Conservation (phyloP, 1,140 invertebrate species). For the Hyphantria cunea region DNA sequence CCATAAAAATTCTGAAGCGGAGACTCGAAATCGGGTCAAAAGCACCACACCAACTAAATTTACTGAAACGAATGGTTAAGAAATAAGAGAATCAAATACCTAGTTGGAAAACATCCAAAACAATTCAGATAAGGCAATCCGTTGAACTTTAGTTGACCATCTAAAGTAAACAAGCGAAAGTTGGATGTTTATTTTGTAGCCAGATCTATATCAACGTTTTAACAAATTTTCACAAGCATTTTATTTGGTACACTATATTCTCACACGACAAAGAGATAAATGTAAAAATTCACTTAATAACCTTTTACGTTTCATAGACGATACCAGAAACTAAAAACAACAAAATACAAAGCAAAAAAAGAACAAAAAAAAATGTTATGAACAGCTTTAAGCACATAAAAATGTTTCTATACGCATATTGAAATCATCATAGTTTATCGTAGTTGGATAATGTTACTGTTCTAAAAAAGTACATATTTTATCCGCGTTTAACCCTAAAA, state of each 20-base stretch:
- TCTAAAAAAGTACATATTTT: no score
- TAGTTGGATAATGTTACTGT: no score
- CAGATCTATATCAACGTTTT: conserved; percentile 2
- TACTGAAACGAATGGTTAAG: conserved; percentile 16
- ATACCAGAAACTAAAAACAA: no score
- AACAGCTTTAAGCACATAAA: no score
- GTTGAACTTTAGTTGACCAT: conserved; percentile 26
- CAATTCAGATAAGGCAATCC: conserved; percentile 25
- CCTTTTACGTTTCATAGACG: no score
- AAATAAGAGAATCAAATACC: conserved; percentile 27
- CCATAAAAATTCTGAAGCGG: conserved; percentile 36
- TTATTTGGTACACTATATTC: no score
- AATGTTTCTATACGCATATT: no score
- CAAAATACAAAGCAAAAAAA: no score
- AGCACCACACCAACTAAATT: conserved; percentile 15
- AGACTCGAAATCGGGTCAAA: conserved; percentile 35
- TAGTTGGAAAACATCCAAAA: conserved; percentile 28
- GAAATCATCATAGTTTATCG: no score
- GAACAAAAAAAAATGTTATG: no score
- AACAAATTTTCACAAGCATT: conserved; percentile 1
- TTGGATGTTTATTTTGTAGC: conserved; percentile 11
- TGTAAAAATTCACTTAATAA: background rate
- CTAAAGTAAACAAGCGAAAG: conserved; percentile 21
- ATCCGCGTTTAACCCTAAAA: no score
- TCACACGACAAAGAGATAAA: background rate